A percentile compares a stretch with the other conserved stretches of the same genome.
These are phyloP conservation scores for Peromyscus leucopus DNA, from an alignment of 2,113 vertebrate genomes.

Conservation along the genomic window DNA sequence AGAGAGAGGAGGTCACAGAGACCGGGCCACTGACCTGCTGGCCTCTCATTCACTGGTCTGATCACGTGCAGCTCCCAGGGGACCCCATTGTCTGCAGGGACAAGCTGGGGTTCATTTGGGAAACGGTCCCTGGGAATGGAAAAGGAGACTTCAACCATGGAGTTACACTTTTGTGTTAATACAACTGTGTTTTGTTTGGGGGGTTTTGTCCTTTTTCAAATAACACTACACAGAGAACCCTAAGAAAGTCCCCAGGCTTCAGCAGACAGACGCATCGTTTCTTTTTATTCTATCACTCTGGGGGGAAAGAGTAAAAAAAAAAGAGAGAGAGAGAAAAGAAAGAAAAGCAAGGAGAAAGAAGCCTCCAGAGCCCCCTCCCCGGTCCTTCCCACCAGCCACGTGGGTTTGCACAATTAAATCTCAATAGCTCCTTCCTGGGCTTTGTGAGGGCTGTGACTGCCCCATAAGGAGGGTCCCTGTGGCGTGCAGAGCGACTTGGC, in stretches of 20 bases:
- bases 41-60: constrained; percentile 28
- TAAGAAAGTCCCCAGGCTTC: constrained; percentile 62
- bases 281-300: constrained; percentile 64
- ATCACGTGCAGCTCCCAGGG: constrained; percentile 74
- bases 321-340: constrained; percentile 50
- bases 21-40: neutral
- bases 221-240: constrained; percentile 73
- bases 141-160: constrained; percentile 77
- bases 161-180: constrained; percentile 78
- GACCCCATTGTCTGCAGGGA: constrained; percentile 72
- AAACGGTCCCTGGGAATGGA: constrained; percentile 74
- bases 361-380: constrained; percentile 5
- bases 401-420: constrained; percentile 86
- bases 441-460: constrained; percentile 75
- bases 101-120: constrained; percentile 73
- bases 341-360: constrained; percentile 59
- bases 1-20: constrained; percentile 35
- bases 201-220: constrained; percentile 80
- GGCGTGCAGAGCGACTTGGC: constrained; percentile 40
- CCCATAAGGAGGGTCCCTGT: constrained; percentile 61
- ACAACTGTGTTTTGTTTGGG: constrained; percentile 81
- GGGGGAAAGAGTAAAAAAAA: neutral
- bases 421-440: constrained; percentile 82
- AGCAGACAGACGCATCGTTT: constrained; percentile 41
- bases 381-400: constrained; percentile 82